Conservation (phyloP, 2,797 vertebrate species). For the Gadopsis bispinosus region DNA sequence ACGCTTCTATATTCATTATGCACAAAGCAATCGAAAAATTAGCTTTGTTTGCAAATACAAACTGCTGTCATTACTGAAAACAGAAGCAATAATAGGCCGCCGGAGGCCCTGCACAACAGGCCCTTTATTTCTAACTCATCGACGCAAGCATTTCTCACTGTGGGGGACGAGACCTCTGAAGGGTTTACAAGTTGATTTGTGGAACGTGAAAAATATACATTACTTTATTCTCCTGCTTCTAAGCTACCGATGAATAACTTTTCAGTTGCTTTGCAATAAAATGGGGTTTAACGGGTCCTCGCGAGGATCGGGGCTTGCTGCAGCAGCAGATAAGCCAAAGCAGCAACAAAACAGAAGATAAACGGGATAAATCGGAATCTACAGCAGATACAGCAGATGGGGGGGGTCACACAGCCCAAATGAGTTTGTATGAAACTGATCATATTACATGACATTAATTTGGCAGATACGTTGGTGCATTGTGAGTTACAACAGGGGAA, state of each 20-base stretch:
- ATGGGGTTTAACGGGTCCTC: not conserved
- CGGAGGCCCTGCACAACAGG: not conserved
- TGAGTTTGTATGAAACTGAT: not conserved
- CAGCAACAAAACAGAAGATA: not conserved
- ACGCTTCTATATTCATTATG: constrained; percentile 30
- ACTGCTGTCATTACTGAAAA: constrained; percentile 5
- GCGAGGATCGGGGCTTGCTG: not conserved
- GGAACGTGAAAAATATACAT: not conserved
- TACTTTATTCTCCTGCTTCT: constrained; percentile 3
- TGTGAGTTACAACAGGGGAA: too few relatives aligned
- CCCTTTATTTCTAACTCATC: constrained; percentile 13
- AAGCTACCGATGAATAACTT: constrained; percentile 2
- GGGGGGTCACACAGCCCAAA: not conserved
- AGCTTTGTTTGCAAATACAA: constrained; percentile 33
- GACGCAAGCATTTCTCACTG: not conserved
- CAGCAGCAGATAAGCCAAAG: not conserved
- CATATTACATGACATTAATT: not conserved
- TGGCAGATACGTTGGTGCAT: not conserved
- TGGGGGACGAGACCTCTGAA: not conserved
- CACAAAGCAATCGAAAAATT: constrained; percentile 5
- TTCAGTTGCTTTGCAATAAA: not conserved
- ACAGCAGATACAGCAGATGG: not conserved
- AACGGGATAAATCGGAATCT: not conserved
- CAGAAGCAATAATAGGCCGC: not conserved
- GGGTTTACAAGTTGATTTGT: constrained; percentile 26